These are phyloP conservation scores for Eupsittula cactorum DNA, from an alignment of 2,113 vertebrate genomes.

Conservation along the genomic window DNA sequence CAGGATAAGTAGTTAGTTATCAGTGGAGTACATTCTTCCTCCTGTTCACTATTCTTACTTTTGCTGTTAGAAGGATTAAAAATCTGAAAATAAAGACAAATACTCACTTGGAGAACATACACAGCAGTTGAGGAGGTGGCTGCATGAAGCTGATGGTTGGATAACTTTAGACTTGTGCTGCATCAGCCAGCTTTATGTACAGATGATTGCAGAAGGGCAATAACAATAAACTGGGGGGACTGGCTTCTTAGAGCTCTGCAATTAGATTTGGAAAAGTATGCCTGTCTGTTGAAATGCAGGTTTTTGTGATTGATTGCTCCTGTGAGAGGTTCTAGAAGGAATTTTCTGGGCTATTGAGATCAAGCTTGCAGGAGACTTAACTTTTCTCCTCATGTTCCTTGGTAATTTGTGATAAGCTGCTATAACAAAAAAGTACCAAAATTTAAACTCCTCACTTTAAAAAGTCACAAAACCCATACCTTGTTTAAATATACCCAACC, in stretches of 20 bases:
- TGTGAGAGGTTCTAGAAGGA: background rate
- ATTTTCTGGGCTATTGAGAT: background rate
- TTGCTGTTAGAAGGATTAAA: background rate
- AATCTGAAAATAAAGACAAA: background rate
- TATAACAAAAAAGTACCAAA: accelerated
- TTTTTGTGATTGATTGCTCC: background rate
- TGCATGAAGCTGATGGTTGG: background rate
- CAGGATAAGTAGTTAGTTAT: background rate
- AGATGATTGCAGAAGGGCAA: background rate
- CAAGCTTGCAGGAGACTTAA: background rate
- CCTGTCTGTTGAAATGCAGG: background rate
- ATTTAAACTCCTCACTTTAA: background rate
- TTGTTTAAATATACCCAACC: background rate
- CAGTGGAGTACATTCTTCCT: background rate
- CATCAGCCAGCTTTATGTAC: background rate
- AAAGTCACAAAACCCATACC: background rate
- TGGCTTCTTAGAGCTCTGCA: background rate
- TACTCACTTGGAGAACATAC: too few species aligned
- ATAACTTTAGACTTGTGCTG: background rate
- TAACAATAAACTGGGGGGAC: background rate
- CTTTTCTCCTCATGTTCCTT: background rate
- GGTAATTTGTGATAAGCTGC: background rate
- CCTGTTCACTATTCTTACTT: background rate
- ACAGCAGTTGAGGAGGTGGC: background rate
- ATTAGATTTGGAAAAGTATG: background rate